A percentile compares a stretch with the other conserved stretches of the same genome.
Conservation (phyloP, 2,113 vertebrate genomes). For the Corythoichthys intestinalis region DNA sequence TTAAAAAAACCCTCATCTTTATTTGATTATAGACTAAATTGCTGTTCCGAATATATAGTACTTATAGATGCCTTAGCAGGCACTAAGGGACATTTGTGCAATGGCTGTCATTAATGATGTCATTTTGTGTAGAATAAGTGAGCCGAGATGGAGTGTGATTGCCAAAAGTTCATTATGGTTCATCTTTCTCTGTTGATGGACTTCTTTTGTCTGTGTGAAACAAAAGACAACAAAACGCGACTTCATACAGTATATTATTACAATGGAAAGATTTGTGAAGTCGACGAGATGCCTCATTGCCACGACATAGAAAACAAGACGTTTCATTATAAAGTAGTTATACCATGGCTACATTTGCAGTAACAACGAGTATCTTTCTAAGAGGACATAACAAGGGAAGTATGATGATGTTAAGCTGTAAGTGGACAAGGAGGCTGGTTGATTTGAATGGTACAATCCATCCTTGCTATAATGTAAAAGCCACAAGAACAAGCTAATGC, state of each 20-base stretch:
- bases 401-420: constrained; percentile 55
- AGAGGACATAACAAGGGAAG: constrained; percentile 43
- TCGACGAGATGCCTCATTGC: neutral
- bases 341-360: constrained; percentile 15
- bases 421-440: constrained; percentile 45
- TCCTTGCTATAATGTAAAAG: constrained; percentile 70
- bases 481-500: constrained; percentile 66
- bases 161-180: constrained; percentile 68
- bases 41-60: constrained; percentile 50
- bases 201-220: constrained; percentile 26
- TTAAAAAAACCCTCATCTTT: neutral
- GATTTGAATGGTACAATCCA: constrained; percentile 66
- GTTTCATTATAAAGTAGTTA: constrained; percentile 12
- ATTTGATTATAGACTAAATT: constrained; percentile 48
- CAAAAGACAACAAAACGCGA: constrained; percentile 16
- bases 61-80: constrained; percentile 38
- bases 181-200: constrained; percentile 46
- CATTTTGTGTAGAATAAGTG: constrained; percentile 67
- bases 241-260: constrained; percentile 1
- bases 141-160: constrained; percentile 68
- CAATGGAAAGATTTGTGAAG: constrained; percentile 1
- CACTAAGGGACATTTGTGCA: constrained; percentile 57
- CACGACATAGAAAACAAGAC: neutral
- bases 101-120: constrained; percentile 57
- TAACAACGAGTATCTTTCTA: constrained; percentile 19